Base-by-base conservation (phyloP, 2,888 invertebrate genomes). In the Fragum whitleyi region DNA sequence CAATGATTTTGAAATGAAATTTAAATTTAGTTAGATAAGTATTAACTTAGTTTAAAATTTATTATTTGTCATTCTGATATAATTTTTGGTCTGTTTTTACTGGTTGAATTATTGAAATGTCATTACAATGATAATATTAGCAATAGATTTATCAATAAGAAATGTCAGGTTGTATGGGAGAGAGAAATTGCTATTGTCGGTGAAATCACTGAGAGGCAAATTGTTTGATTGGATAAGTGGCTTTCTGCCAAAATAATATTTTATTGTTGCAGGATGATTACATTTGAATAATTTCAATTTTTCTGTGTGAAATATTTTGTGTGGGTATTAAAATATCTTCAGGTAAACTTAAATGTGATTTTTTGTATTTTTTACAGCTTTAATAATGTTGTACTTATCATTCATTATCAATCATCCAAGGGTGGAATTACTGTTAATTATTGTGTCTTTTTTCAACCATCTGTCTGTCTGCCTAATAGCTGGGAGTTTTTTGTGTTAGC, bases 41-140 rank as follows among this genome's bases (percentile, higher is more conserved):
- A n/a, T n/a, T n/a, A n/a, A n/a, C 3, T 36, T 9, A 36, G 32
- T 9, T 9, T 6, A 36, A 36, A 36, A 6, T 36, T 36, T 36
- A 36, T 36, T n/a, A 53, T 9, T 53, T 53, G n/a, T n/a, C 14
- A n/a, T 53, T 7, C 9, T 3, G 1, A 53, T n/a, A 21, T n/a
- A 53, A n/a, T 53, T n/a, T 19, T 9, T 7, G 7, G n/a, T 59
- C 23, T 59, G 26, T 59, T 6, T 59, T 6, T 1, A 1, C 5
- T 26, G 2, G 7, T 6, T 26, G 59, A 1, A 21, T 11, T 11
- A 65, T 65, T 65, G 65, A 36, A 65, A 42, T 42, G 65, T 65
- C 26, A 65, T 65, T 42, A 42, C 65, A 65, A 39, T 42, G 26
- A 65, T 42, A 65, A 65, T 65, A 65, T 65, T 42, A 32, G 32